These are phyloP conservation scores for Machimus rusticus DNA, from an alignment of 2,888 invertebrate species.

Conservation along the genomic window DNA sequence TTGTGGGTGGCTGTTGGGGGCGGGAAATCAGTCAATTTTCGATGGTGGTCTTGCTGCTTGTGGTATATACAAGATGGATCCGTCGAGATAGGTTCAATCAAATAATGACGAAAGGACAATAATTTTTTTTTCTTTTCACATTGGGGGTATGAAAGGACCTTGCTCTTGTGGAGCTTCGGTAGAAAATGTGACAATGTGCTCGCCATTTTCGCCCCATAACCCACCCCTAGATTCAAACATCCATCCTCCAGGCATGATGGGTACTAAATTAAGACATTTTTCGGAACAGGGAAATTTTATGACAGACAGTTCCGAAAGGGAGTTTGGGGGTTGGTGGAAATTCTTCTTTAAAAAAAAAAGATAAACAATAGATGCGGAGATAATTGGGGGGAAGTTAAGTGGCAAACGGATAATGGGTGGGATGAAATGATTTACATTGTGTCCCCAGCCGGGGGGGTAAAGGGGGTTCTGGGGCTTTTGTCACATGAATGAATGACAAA, in stretches of 20 bases:
- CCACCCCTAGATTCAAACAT: background rate
- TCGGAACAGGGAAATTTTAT: background rate
- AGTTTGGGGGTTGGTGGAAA: background rate
- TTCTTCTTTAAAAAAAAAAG: background rate
- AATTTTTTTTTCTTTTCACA: background rate
- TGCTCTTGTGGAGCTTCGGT: background rate
- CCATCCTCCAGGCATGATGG: background rate
- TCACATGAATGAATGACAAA: conserved; percentile 1
- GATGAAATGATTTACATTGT: conserved; percentile 2
- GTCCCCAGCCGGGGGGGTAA: background rate
- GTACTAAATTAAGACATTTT: conserved; percentile 14
- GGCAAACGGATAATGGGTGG: background rate
- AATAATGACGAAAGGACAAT: conserved; percentile 22
- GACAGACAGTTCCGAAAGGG: background rate
- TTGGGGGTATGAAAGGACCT: background rate
- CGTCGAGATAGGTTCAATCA: conserved; percentile 31
- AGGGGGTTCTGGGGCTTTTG: background rate
- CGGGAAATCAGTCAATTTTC: background rate
- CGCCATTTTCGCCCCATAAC: background rate
- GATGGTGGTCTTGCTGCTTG: background rate
- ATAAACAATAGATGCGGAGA: conserved; percentile 5
- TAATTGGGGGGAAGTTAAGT: conserved; percentile 1
- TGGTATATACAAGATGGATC: background rate
- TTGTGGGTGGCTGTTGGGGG: background rate
- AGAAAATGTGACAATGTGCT: conserved; percentile 20